Percentiles rank a stretch among this genome's conserved stretches.
phyloP scores from a whole-genome alignment of 2,113 vertebrate genomes.

The Bagarius yarrelli region DNA sequence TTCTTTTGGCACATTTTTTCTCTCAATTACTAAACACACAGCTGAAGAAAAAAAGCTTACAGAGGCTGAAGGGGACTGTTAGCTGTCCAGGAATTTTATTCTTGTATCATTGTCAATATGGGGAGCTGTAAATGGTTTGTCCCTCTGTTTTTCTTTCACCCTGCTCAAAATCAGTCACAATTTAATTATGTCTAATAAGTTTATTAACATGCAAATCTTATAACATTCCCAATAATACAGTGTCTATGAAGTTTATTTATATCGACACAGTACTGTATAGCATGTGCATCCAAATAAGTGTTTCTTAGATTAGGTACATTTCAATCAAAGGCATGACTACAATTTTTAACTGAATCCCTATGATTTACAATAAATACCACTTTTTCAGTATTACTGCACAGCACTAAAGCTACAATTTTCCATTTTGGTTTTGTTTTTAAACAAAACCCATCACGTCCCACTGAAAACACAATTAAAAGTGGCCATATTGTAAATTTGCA shows the following conservation, averaged over 20 bases:
- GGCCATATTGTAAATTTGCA: conserved; percentile 35
- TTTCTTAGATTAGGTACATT: conserved; percentile 12
- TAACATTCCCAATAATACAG: background rate
- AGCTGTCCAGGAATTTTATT: too few species aligned
- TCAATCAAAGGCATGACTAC: conserved; percentile 21
- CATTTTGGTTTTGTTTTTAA: conserved; percentile 28
- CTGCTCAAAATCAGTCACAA: too few species aligned
- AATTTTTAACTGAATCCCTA: conserved; percentile 12
- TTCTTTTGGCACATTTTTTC: too few species aligned
- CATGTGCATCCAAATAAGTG: background rate
- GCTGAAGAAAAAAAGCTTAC: too few species aligned
- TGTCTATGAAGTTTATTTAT: background rate
- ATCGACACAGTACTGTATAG: background rate
- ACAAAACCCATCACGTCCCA: background rate
- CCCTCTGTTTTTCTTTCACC: too few species aligned
- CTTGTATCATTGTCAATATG: too few species aligned
- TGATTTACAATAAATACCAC: conserved; percentile 3
- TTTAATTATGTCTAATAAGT: too few species aligned
- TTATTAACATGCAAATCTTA: too few species aligned
- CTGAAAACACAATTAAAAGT: conserved; percentile 39
- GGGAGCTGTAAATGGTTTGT: too few species aligned
- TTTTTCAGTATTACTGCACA: conserved; percentile 7
- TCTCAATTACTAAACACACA: too few species aligned
- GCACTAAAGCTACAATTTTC: conserved; percentile 27
- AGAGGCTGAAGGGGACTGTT: too few species aligned